Conservation (phyloP, 2,113 vertebrate genomes). For the Motacilla alba region DNA sequence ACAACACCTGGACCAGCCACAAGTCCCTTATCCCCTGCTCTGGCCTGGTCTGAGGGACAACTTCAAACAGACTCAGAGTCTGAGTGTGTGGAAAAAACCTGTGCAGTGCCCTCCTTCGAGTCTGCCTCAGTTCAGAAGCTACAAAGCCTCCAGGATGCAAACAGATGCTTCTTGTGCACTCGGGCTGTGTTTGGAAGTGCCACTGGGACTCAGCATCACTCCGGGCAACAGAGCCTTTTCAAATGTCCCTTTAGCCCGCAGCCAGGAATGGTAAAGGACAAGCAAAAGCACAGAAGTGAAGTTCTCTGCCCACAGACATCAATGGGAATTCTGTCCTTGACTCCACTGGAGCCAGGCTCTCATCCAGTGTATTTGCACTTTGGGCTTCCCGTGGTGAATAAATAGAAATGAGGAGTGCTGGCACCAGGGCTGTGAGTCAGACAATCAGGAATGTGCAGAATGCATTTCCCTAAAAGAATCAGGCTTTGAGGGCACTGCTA, state of each 20-base stretch:
- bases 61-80: not conserved
- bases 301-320: slow-evolving; percentile 19
- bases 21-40: accelerated
- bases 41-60: not conserved
- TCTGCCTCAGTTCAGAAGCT: not conserved
- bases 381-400: slow-evolving; percentile 43
- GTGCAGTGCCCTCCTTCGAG: not conserved
- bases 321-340: slow-evolving; percentile 31
- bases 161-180: slow-evolving; percentile 18
- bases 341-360: slow-evolving; percentile 1
- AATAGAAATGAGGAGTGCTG: slow-evolving; percentile 30
- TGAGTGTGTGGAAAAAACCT: not conserved
- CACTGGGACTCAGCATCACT: not conserved
- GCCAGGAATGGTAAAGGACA: slow-evolving; percentile 25
- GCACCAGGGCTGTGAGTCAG: slow-evolving; percentile 28
- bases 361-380: slow-evolving; percentile 27
- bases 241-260: not conserved
- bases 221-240: not conserved
- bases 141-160: not conserved
- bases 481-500: not conserved
- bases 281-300: slow-evolving; percentile 9
- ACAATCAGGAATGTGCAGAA: slow-evolving; percentile 32
- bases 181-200: not conserved
- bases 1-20: not conserved
- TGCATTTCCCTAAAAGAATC: not conserved